Evolutionary conservation across 2,113 vertebrate species (phyloP).

Genomic region (rat (Rattus norvegicus)): DNA sequence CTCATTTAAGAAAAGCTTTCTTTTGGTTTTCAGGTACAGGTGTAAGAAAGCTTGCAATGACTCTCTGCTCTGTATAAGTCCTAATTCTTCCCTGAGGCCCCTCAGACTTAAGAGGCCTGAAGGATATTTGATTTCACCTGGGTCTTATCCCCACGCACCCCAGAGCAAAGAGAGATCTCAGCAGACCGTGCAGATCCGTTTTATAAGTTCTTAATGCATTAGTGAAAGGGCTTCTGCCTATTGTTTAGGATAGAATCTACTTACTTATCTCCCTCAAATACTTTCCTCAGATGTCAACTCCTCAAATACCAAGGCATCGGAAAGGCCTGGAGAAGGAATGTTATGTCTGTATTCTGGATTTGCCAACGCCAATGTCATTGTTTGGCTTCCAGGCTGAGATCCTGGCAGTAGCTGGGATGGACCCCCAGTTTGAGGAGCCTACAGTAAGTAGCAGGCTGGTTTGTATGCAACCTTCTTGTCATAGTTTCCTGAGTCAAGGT

Average conservation of each 20-base stretch:
- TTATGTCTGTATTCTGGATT: background rate
- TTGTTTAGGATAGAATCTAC: constrained; percentile 17
- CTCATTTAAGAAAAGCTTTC: constrained; percentile 1
- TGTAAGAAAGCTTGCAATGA: background rate
- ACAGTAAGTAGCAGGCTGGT: background rate
- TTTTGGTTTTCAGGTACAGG: background rate
- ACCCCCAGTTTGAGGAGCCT: background rate
- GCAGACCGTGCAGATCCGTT: background rate
- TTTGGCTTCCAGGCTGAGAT: constrained; percentile 43
- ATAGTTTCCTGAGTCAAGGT: background rate
- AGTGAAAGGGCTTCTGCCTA: background rate
- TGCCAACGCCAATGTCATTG: constrained; percentile 46
- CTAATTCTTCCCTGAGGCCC: background rate
- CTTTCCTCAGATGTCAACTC: background rate
- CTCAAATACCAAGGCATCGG: constrained; percentile 2
- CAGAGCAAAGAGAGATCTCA: background rate
- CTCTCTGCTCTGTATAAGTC: background rate
- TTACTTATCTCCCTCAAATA: background rate
- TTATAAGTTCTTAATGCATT: background rate
- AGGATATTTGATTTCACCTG: constrained; percentile 32
- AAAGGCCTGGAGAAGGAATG: constrained; percentile 17
- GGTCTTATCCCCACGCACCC: background rate
- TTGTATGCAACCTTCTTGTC: constrained; percentile 11
- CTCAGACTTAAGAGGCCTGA: constrained; percentile 21
- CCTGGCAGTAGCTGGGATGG: background rate